Percentiles rank a stretch among this genome's conserved stretches.
phyloP scores from a whole-genome alignment of 2,888 invertebrate species.

The Coelopa pilipes region DNA sequence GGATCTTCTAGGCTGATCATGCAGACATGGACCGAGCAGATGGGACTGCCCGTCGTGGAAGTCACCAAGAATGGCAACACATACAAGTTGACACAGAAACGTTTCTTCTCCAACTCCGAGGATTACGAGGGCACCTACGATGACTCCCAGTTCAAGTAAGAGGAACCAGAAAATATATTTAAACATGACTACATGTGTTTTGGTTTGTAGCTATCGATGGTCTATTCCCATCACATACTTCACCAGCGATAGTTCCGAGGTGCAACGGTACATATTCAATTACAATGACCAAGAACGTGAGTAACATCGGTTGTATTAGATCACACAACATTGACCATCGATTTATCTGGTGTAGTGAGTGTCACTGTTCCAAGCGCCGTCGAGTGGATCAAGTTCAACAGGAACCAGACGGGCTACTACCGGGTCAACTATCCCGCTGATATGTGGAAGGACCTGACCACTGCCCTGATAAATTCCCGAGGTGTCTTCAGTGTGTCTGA shows the following conservation, averaged over 20 bases:
- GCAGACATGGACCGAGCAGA: constrained; percentile 91
- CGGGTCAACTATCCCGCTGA: constrained; percentile 81
- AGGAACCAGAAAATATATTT: constrained; percentile 21
- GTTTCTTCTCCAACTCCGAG: constrained; percentile 79
- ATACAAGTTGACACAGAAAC: constrained; percentile 76
- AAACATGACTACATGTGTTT: constrained; percentile 15
- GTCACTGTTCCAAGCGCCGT: constrained; percentile 68
- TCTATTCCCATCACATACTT: constrained; percentile 84
- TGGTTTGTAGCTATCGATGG: constrained; percentile 79
- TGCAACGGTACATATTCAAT: constrained; percentile 63
- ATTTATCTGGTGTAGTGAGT: constrained; percentile 48
- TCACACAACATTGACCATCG: background rate
- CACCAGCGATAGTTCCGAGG: constrained; percentile 68
- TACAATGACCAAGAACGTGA: constrained; percentile 59
- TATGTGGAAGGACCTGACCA: constrained; percentile 72
- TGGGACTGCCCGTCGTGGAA: constrained; percentile 84
- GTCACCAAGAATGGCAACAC: constrained; percentile 69
- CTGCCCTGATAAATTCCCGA: constrained; percentile 59
- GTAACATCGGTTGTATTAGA: background rate
- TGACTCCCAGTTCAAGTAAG: constrained; percentile 69
- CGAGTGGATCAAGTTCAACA: constrained; percentile 86
- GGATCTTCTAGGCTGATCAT: constrained; percentile 72
- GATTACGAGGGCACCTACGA: constrained; percentile 68
- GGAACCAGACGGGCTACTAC: constrained; percentile 87
- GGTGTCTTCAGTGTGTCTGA: constrained; percentile 73